Base-by-base conservation (phyloP, 2,797 vertebrate genomes). In the Melopsittacus undulatus region DNA sequence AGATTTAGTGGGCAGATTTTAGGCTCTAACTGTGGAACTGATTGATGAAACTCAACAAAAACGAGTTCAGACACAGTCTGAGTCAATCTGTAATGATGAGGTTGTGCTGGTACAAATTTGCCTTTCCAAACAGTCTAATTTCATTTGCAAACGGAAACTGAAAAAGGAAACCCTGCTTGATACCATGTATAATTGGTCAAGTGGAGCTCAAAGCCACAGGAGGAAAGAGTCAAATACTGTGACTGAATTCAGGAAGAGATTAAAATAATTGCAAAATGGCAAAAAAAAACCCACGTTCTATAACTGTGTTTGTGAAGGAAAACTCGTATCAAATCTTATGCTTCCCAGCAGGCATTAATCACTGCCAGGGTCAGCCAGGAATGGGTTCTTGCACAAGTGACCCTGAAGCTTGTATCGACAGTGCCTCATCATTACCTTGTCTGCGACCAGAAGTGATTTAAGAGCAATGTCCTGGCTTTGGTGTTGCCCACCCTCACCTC, bases 261-360 rank as follows among this genome's bases (percentile, higher is more conserved):
- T 52, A 70, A 94, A 94, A 80, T 89, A 88, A 94, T 84, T 91
- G 80, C 86, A 74, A 89, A 43, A 57, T 22, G 59, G 63, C 61
- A 91, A 77, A 36, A 76, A 36, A 26, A 5, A 40, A 5, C 11
- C 20, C 40, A 46, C 68, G 82, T 59, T 32, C 45, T 42, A 18
- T 34, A 86, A 70, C 21, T 32, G 13, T 83, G 69, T 74, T 93
- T 54, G 36, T 88, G 61, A 94, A 75, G 84, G 19, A 92, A 84
- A 83, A 34, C 52, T 56, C 2, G 0, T 54, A 49, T 46, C 43
- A 61, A 81, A 54, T 34, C 82, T 77, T 21, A 32, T 11, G 52
- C 83, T 94, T 90, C 89, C 80, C 94, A 86, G 94, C 83, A 87
- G 48, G 43, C n/a, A 19, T 57, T 63, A n/a, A 77, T 32, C 56